A percentile compares a stretch with the other conserved stretches of the same genome.
Conservation (phyloP, 1,140 invertebrate species). For the Orchestia grillus region DNA sequence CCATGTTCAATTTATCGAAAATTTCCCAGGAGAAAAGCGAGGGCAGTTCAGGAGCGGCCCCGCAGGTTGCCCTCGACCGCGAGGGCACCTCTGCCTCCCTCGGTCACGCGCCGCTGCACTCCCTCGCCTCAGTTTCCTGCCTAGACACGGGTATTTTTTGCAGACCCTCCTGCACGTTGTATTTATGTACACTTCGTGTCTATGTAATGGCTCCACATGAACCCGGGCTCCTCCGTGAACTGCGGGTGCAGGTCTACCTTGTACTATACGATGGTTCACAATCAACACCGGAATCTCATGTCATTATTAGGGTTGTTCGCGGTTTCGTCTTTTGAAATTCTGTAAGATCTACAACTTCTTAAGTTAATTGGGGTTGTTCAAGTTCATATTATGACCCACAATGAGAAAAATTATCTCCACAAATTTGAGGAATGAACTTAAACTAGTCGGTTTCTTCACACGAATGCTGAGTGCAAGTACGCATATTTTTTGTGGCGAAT, state of each 20-base stretch:
- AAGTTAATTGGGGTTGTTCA: not conserved
- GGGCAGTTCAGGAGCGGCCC: not conserved
- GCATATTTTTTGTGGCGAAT: too few relatives aligned
- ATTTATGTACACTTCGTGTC: not conserved
- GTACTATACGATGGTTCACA: not conserved
- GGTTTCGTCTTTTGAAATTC: not conserved
- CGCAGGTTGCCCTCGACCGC: not conserved
- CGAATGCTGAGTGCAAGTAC: too few relatives aligned
- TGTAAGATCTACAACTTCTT: not conserved
- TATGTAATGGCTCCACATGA: not conserved
- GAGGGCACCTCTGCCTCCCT: not conserved
- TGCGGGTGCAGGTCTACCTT: not conserved
- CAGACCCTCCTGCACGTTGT: not conserved
- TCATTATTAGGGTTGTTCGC: not conserved
- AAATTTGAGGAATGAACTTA: not conserved
- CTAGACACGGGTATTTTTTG: not conserved
- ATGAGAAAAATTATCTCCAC: not conserved
- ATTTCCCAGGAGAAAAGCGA: not conserved
- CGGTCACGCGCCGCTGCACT: conserved; percentile 19
- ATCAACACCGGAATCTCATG: not conserved
- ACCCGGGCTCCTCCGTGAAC: not conserved
- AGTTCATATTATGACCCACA: not conserved
- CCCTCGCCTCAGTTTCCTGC: conserved; percentile 14
- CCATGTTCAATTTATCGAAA: not conserved
- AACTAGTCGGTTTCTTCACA: too few relatives aligned